Evolutionary conservation across 2,888 invertebrate genomes (phyloP), one percentile per base, ranked within the genome.

Genomic region (Matsumyia berberina): DNA sequence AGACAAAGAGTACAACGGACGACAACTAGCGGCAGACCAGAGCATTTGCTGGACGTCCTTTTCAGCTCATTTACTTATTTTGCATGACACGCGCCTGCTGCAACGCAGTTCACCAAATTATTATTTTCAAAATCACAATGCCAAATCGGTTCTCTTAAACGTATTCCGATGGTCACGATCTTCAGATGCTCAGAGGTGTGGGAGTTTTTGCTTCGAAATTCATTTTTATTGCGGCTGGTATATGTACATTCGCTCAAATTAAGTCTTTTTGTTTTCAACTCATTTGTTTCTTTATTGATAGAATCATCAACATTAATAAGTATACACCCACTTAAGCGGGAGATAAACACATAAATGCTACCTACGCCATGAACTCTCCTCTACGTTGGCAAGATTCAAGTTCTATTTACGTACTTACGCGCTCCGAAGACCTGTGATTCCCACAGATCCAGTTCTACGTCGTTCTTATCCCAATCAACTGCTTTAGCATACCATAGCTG

Each of bases 301-400:
- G 29, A 15, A 15, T 53, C 42, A 31, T n/a, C 12, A 19, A 9
- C n/a, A 15, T 11, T 44, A 11, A 19, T 35, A 57, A 57, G 6
- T 58, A 37, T 31, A 39, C 39, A 39, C 37, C 37, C 0, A 15
- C 15, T 24, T 15, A 35, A 8, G 24, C 51, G 49, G 33, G 12
- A 17, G 31, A 37, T 37, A 39, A 37, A 31, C 8, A 57, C n/a
- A 24, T 17, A 39, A 42, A 2, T 4, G n/a, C 42, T 33, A 17
- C 72, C 60, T 53, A 60, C 72, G 42, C 8, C 7, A n/a, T 31
- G 7, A 62, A 1, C 19, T 6, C 12, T 39, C 39, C 24, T 8
- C 37, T 39, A 58, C 67, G 31, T 53, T 31, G 53, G 15, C 11
- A n/a, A 29, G 53, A 39, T 37, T 35, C 29, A 0, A 17, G 15